These are phyloP conservation scores for Holothuria leucospilota DNA, from an alignment of 53 echinoderm and acorn worm genomes.

Conservation along the genomic window DNA sequence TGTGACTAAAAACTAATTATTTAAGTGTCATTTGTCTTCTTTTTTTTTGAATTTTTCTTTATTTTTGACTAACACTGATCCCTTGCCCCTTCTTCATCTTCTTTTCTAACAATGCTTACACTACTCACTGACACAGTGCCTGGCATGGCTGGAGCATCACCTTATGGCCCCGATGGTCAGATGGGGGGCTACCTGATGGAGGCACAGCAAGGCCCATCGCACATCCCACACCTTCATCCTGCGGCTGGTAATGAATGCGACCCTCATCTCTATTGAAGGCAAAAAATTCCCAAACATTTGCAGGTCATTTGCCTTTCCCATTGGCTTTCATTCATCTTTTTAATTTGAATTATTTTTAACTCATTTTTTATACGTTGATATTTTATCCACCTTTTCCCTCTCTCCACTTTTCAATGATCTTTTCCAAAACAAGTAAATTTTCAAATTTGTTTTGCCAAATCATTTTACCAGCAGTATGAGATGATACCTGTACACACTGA, in stretches of 20 bases:
- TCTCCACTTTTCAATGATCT: too few relatives aligned
- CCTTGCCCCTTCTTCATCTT: slow-evolving; percentile 7
- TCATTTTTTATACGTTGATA: slow-evolving; percentile 19
- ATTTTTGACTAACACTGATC: neutral
- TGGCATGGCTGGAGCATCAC: slow-evolving; percentile 91
- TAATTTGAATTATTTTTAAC: neutral
- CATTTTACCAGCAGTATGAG: too few relatives aligned
- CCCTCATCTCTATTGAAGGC: slow-evolving; percentile 87
- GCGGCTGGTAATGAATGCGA: slow-evolving; percentile 90
- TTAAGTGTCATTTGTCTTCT: too few relatives aligned
- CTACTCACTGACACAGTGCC: slow-evolving; percentile 75
- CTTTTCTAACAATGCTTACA: slow-evolving; percentile 32
- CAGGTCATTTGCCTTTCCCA: slow-evolving; percentile 59
- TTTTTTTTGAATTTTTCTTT: too few relatives aligned
- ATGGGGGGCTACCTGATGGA: slow-evolving; percentile 99
- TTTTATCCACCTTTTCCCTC: neutral
- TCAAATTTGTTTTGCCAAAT: too few relatives aligned
- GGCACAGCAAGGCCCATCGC: slow-evolving; percentile 73
- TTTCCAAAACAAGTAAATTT: too few relatives aligned
- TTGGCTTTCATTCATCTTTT: slow-evolving; percentile 43
- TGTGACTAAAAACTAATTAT: too few relatives aligned
- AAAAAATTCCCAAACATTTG: slow-evolving; percentile 58
- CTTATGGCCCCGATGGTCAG: slow-evolving; percentile 94
- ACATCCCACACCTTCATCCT: slow-evolving; percentile 83
- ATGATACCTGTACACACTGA: too few relatives aligned